Percentiles rank a stretch among this genome's conserved stretches.
Conservation (phyloP, 2,113 vertebrate species). For the Nycticorax nycticorax region DNA sequence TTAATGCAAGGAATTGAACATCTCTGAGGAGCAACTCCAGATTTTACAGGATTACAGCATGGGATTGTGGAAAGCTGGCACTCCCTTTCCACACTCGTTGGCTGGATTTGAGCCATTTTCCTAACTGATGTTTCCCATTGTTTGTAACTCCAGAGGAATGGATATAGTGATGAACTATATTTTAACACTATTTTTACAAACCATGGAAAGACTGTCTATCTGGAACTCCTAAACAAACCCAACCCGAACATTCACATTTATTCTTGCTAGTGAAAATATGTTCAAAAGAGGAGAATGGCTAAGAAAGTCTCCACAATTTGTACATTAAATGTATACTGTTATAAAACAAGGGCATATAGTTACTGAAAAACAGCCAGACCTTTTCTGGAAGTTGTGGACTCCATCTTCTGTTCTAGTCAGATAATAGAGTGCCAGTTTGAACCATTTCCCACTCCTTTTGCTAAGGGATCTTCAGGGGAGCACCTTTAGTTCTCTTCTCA, state of each 20-base stretch:
- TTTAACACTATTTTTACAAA: neutral
- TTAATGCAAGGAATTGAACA: neutral
- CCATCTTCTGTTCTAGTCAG: neutral
- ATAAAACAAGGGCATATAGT: neutral
- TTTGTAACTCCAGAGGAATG: neutral
- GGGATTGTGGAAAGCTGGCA: neutral
- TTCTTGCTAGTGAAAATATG: neutral
- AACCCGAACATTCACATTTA: neutral
- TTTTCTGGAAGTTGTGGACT: neutral
- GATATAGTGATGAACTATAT: neutral
- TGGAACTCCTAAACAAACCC: neutral
- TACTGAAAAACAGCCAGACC: neutral
- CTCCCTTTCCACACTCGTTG: neutral
- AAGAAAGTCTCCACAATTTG: neutral
- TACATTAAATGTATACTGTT: rapidly evolving
- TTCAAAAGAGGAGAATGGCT: neutral
- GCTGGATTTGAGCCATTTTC: neutral
- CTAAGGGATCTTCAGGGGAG: neutral
- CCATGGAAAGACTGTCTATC: rapidly evolving
- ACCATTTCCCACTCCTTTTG: neutral
- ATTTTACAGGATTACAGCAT: neutral
- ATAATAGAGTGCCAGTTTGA: neutral
- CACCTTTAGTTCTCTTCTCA: neutral
- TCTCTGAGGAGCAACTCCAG: neutral
- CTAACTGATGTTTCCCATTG: neutral